Base-by-base conservation (phyloP, 2,113 vertebrate genomes). In the Cochlearius cochlearius region DNA sequence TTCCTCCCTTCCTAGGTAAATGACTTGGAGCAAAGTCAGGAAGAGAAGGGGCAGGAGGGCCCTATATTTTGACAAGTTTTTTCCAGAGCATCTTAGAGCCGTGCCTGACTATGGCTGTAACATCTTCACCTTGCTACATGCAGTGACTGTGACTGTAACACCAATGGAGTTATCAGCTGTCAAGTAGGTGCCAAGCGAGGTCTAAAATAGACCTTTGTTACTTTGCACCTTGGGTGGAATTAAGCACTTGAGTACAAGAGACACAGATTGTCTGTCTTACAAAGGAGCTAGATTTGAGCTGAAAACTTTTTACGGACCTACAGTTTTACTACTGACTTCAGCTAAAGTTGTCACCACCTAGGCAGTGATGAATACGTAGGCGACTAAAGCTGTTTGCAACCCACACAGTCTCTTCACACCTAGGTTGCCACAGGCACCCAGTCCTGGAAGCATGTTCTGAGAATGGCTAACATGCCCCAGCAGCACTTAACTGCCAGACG, bases 321-420 rank as follows among this genome's bases (percentile, higher is more conserved):
- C 38, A 75, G 39, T 43, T 95, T 85, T 91, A 59, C 56, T 75
- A 78, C 43, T 64, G 21, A 56, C 69, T 96, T 81, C 81, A 91
- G 7, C 56, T 88, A 32, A 89, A 91, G 15, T 79, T 79, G 49
- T 93, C 94, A 95, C 21, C 94, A 88, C 73, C 81, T 50, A 69
- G 68, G 74, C 26, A 60, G 80, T 53, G 87, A 82, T 45, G 87
- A 96, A 76, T 2, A 2, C 11, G 93, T 85, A 85, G 77, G 90
- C 12, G 6, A 88, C 39, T 76, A 93, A 88, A 96, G 53, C 77
- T 92, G 85, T 73, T 90, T 90, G 84, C 92, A 93, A 0, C 73
- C 55, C 45, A 87, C 94, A 81, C 19, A 76, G 58, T 79, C 69
- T 96, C 62, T 96, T 94, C 90, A 87, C 92, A 83, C 62, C 53